These are phyloP conservation scores for Oscheius onirici DNA, from an alignment of 2,888 invertebrate genomes.

Conservation along the genomic window DNA sequence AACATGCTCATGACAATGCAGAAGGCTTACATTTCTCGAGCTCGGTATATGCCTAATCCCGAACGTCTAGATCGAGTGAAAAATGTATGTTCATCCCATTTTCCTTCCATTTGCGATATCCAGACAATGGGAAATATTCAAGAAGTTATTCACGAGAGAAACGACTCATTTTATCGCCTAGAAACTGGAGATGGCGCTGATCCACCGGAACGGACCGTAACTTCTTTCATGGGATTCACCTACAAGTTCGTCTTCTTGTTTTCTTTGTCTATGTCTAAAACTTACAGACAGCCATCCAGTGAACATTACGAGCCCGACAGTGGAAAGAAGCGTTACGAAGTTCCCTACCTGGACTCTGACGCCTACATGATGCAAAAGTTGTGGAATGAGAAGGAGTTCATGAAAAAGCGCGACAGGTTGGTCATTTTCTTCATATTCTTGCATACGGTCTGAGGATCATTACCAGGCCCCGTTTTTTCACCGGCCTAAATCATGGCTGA, in stretches of 20 bases:
- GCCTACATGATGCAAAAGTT: constrained; percentile 69
- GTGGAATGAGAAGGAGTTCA: constrained; percentile 67
- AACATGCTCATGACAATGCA: constrained; percentile 98
- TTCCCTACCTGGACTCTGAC: constrained; percentile 69
- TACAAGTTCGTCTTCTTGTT: constrained; percentile 51
- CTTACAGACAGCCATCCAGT: constrained; percentile 57
- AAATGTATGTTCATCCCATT: constrained; percentile 46
- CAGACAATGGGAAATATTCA: constrained; percentile 91
- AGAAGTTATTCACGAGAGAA: constrained; percentile 88
- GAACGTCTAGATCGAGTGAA: constrained; percentile 68
- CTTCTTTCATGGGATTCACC: constrained; percentile 69
- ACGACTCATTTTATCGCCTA: constrained; percentile 86
- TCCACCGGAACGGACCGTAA: constrained; percentile 61
- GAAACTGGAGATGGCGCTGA: constrained; percentile 84
- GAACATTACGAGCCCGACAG: constrained; percentile 60
- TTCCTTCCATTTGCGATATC: neutral
- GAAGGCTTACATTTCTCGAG: constrained; percentile 76
- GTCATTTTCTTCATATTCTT: no score
- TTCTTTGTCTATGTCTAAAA: neutral
- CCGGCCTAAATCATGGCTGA: no score
- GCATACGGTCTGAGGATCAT: no score
- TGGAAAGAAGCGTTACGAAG: constrained; percentile 66
- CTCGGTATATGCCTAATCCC: constrained; percentile 64
- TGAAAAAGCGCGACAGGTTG: constrained; percentile 51
- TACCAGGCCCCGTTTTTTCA: no score